Base-by-base conservation (phyloP, 2,888 invertebrate genomes). In the Cerastis rubricosa region DNA sequence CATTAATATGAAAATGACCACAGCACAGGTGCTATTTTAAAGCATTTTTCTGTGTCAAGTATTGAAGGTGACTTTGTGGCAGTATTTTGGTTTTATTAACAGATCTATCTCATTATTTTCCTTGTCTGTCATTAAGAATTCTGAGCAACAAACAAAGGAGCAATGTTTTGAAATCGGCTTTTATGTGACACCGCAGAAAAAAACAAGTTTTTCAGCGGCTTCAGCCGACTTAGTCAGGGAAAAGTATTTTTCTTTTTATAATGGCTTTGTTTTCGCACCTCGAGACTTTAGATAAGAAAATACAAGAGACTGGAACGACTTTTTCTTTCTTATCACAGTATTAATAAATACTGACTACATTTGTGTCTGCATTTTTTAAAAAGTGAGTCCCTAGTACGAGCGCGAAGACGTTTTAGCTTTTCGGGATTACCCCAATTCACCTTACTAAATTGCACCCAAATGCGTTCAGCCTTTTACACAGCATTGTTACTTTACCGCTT, bases 41-140 rank as follows among this genome's bases (percentile, higher is more conserved):
- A 69, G 25, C 14, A 9, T 35, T 3, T 22, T 35, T 59, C 35
- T 43, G n/a, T 64, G 22, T 54, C 64, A 54, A 80, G 45, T 71
- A 25, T 71, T 49, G 49, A n/a, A 57, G 8, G 25, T 29, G 8
- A 11, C 47, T 51, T 47, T 64, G 35, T 22, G 29, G n/a, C 17
- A 2, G 14, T 43, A 69, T 29, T 83, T 40, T 49, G 43, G 43
- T 65, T 59, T 7, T 65, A 57, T 59, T 69, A 78, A 78, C 66
- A 47, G 43, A 66, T 78, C 69, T 61, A 49, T 70, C 78, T 78
- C 84, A 78, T 80, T 83, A 80, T 78, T 47, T 57, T 25, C n/a
- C 43, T 11, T 54, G 40, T 14, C 65, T 49, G 25, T 70, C 65
- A 84, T 83, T 80, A 83, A 70, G 54, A 78, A 54, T 19, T 78